Evolutionary conservation across 92 coral and sea anemone genomes (phyloP).

Genomic region (Chrysogorgia sp.): DNA sequence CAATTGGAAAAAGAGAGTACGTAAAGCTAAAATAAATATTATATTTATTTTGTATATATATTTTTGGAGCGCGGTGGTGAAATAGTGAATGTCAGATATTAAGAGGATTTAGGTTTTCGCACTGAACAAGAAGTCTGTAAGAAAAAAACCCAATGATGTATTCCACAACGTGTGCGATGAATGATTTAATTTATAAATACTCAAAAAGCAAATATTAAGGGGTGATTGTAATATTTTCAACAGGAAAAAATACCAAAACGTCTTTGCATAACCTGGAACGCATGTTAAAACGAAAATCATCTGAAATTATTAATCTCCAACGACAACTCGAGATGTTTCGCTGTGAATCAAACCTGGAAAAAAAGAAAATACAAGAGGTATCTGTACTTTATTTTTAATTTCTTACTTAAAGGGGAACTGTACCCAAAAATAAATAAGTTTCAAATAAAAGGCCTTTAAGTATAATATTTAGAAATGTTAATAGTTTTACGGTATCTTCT

Average conservation of each 20-base stretch:
- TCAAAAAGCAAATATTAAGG: background rate
- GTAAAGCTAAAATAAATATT: background rate
- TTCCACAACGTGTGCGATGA: too few relatives aligned
- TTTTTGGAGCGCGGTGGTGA: too few relatives aligned
- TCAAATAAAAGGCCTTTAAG: too few relatives aligned
- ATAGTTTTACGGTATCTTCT: too few relatives aligned
- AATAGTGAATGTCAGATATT: too few relatives aligned
- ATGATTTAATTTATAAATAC: background rate
- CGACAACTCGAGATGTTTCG: constrained; percentile 17
- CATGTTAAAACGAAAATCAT: constrained; percentile 28
- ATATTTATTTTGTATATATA: too few relatives aligned
- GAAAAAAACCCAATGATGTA: too few relatives aligned
- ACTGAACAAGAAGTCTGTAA: background rate
- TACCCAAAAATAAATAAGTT: background rate
- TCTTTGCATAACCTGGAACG: constrained; percentile 40
- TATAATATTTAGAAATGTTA: too few relatives aligned
- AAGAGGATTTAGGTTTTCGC: too few relatives aligned
- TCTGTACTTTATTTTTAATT: background rate
- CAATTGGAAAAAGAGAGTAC: constrained; percentile 54
- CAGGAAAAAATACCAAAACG: constrained; percentile 19
- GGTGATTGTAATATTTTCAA: background rate
- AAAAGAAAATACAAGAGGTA: constrained; percentile 12
- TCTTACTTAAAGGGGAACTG: background rate
- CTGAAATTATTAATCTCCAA: constrained; percentile 27
- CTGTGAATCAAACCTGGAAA: background rate